Evolutionary conservation across 1,140 invertebrate genomes (phyloP).

Genomic region (Pollicipes pollicipes): DNA sequence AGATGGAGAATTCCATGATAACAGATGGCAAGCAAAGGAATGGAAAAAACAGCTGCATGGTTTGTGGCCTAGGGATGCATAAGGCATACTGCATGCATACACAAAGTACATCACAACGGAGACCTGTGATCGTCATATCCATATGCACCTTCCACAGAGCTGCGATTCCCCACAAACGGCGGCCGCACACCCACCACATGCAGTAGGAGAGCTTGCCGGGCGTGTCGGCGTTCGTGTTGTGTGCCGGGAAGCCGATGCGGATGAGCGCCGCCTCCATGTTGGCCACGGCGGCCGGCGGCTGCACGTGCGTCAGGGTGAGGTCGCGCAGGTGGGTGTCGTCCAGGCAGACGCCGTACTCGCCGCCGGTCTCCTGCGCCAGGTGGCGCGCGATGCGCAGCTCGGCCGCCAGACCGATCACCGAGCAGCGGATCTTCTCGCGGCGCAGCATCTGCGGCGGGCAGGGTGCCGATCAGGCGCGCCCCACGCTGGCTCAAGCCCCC

Average conservation of each 20-base stretch:
- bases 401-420: constrained; percentile 84
- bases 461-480: too few species aligned
- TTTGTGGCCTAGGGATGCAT: too few species aligned
- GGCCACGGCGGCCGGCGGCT: constrained; percentile 63
- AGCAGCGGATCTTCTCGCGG: constrained; percentile 40
- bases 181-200: constrained; percentile 61
- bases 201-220: constrained; percentile 29
- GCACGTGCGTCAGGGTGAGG: constrained; percentile 47
- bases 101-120: too few species aligned
- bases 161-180: too few species aligned
- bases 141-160: too few species aligned
- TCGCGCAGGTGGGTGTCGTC: constrained; percentile 81
- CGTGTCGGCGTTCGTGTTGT: constrained; percentile 1
- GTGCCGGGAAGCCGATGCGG: constrained; percentile 64
- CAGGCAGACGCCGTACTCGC: constrained; percentile 66
- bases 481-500: too few species aligned
- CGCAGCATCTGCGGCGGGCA: neutral
- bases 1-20: too few species aligned
- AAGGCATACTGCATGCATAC: too few species aligned
- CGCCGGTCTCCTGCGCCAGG: constrained; percentile 64
- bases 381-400: constrained; percentile 78
- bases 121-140: too few species aligned
- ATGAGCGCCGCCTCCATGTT: constrained; percentile 64
- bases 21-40: too few species aligned
- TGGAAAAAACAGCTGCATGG: too few species aligned